Base-by-base conservation (phyloP, 2,113 vertebrate genomes). In the Protobothrops flavoviridis region DNA sequence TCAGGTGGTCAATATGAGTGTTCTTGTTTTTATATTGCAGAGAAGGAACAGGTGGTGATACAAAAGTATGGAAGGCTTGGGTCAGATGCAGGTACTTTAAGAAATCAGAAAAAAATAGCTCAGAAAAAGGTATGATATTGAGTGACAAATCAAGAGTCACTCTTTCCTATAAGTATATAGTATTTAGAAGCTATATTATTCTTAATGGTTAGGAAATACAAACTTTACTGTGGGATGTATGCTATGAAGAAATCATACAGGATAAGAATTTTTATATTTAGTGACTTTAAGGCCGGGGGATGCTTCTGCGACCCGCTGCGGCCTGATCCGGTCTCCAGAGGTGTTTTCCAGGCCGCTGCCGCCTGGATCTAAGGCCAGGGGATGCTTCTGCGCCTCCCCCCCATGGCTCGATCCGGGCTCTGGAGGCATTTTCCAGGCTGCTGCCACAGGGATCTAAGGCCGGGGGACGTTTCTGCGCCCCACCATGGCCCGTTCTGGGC, bases 61-160 rank as follows among this genome's bases (percentile, higher is more conserved):
- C n/a, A 48, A 3, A 29, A n/a, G 29, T 12, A 2, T 29, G 12
- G 74, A 5, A 2, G 33, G 17, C 23, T 2, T 12, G 6, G 4
- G 17, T 52, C 88, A n/a, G 87, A 85, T 23, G 3, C 13, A 29
- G 74, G 50, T 7, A 5, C 21, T 81, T 43, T 56, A 48, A 5
- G 20, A 48, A 1, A 45, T 90, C 92, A 48, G 17, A 43, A 53
- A 56, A 94, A 92, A 91, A 8, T 74, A 48, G 85, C 92, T 56
- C 53, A 33, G 21, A 91, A 92, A 64, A 93, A 90, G 92, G 92
- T 94, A 93, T 52, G 33, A 69, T 64, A 8, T 5, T 52, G 2
- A 53, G 9, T 33, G 45, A 88, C 20, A 10, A 21, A 43, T 74
- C 43, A 61, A 64, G 26, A 61, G 24, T 52, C n/a, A 43, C 13